Evolutionary conservation across 2,797 vertebrate species (phyloP).

Genomic region (Bryconaethiops microstoma): DNA sequence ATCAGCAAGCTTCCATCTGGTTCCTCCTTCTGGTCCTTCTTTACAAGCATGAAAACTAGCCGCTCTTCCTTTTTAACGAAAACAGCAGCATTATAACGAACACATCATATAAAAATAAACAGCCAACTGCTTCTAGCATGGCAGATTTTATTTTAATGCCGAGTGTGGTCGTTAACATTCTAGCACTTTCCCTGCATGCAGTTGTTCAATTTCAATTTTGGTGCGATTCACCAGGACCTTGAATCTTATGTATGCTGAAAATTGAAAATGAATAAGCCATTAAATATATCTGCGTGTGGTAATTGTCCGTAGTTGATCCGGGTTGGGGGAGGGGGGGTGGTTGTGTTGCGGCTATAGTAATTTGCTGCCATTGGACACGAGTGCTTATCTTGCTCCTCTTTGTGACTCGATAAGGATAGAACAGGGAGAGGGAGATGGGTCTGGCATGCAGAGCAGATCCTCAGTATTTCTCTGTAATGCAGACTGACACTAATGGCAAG

Average conservation of each 20-base stretch:
- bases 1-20: slow-evolving; percentile 13
- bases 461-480: slow-evolving; percentile 26
- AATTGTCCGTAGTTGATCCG: slow-evolving; percentile 26
- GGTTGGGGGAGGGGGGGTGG: slow-evolving; percentile 27
- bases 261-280: slow-evolving; percentile 39
- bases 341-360: slow-evolving; percentile 24
- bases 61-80: background rate
- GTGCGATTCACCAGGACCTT: slow-evolving; percentile 11
- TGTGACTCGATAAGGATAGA: slow-evolving; percentile 28
- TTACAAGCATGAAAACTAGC: slow-evolving; percentile 20
- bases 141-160: slow-evolving; percentile 30
- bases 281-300: slow-evolving; percentile 18
- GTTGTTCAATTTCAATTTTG: slow-evolving; percentile 28
- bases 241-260: slow-evolving; percentile 29
- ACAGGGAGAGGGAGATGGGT: slow-evolving; percentile 18
- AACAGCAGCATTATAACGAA: slow-evolving; percentile 29
- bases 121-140: background rate
- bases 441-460: slow-evolving; percentile 10
- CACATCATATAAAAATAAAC: slow-evolving; percentile 3
- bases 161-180: slow-evolving; percentile 27
- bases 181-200: background rate
- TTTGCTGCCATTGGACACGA: slow-evolving; percentile 28
- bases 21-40: slow-evolving; percentile 17
- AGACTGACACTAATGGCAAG: slow-evolving; percentile 27
- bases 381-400: slow-evolving; percentile 33